Base-by-base conservation (phyloP, 2,797 vertebrate genomes). In the Lithobates sylvaticus region DNA sequence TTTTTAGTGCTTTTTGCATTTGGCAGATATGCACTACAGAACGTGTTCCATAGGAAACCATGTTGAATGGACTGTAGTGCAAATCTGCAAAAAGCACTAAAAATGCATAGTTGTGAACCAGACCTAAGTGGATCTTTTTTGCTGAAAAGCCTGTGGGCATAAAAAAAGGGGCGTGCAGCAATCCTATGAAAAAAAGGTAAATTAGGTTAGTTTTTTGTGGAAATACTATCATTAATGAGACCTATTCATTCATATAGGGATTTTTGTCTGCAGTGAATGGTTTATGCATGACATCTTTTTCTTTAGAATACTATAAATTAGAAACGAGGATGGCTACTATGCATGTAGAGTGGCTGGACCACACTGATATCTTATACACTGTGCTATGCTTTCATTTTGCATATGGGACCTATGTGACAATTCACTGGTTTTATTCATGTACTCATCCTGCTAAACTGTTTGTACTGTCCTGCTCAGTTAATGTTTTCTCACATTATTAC, bases 301-400 rank as follows among this genome's bases (percentile, higher is more conserved):
- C 10, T 44, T 16, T 47, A 9, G 47, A 32, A 32, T 13, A 26
- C 21, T n/a, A 16, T 2, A 23, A 64, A 13, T 39, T 29, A 68
- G 10, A 76, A 61, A 32, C n/a, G 10, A 58, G 44, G 23, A 36
- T 47, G 29, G 27, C 42, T 61, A 65, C 29, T 78, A 50, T 69
- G 69, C 76, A 87, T 58, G 27, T 67, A 3, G 61, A 80, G 86
- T 87, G 81, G 86, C 86, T 79, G 86, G 86, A 79, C 86, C 81
- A 87, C 86, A 47, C 3, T 75, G 65, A 54, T 54, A 67, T 72
- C 2, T 73, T 71, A 72, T 29, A 32, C 21, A 34, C 67, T 82
- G 8, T 67, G 27, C 61, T 32, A 34, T 70, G 71, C 64, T 67
- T 67, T 79, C 10, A 68, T 69, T 5, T 71, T 61, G 44, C 44